A percentile compares a stretch with the other conserved stretches of the same genome.
Evolutionary conservation across 2,797 vertebrate species (phyloP).

Genomic region (Psittacula echo): DNA sequence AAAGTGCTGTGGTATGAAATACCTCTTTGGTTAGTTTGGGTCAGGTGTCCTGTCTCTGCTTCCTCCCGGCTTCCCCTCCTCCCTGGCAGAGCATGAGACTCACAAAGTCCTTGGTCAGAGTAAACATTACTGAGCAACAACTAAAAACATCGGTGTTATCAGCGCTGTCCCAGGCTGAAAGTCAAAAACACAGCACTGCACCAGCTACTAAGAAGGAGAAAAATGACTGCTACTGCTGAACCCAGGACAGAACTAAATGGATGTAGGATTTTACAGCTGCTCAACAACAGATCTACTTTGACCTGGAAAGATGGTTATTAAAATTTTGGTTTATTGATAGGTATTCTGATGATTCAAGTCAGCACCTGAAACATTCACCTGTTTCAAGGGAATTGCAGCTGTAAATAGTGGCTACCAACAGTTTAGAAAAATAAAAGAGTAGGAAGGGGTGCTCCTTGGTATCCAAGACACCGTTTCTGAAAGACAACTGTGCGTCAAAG

Average conservation of each 20-base stretch:
- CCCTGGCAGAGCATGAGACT: no score
- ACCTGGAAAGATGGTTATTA: neutral
- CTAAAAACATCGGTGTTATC: no score
- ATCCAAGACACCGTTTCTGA: neutral
- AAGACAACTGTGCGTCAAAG: neutral
- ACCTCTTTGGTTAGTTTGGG: no score
- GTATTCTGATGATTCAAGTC: neutral
- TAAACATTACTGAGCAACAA: no score
- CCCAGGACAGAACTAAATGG: neutral
- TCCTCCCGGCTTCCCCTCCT: no score
- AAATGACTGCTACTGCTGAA: no score
- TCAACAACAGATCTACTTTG: fast-evolving
- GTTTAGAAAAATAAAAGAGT: neutral
- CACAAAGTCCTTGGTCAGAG: no score
- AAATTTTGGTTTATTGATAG: neutral
- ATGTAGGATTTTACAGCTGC: neutral
- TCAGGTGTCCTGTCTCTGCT: no score
- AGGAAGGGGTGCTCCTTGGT: neutral
- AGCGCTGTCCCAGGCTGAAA: no score
- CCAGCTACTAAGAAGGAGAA: no score
- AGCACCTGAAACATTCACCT: neutral
- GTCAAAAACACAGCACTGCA: no score
- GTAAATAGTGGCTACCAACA: fast-evolving
- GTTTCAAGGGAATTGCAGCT: neutral
- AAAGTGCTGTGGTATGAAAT: no score